A percentile compares a stretch with the other conserved stretches of the same genome.
Evolutionary conservation across 2,113 vertebrate species (phyloP).

Genomic region (Rhabdornis inornatus): DNA sequence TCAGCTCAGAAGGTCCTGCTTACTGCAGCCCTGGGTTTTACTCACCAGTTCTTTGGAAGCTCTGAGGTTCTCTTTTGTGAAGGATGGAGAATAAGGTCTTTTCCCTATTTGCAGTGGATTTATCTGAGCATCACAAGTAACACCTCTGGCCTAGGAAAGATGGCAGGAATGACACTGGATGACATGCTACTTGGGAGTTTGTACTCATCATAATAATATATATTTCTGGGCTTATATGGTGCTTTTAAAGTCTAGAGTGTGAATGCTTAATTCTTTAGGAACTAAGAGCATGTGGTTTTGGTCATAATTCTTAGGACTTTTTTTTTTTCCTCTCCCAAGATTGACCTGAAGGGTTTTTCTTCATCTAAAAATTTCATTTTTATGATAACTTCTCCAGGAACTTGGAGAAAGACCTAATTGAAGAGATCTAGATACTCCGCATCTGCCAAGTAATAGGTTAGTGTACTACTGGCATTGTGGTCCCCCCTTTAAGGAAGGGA

Average conservation of each 20-base stretch:
- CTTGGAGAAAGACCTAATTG: neutral
- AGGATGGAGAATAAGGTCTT: conserved; percentile 65
- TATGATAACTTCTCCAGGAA: neutral
- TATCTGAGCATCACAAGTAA: conserved; percentile 77
- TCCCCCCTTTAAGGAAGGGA: neutral
- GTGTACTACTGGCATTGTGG: neutral
- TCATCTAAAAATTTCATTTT: neutral
- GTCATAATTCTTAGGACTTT: accelerated
- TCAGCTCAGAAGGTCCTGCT: neutral
- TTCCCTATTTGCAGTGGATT: conserved; percentile 80
- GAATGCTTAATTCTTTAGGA: neutral
- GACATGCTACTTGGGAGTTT: neutral
- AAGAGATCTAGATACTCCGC: neutral
- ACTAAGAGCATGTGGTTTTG: neutral
- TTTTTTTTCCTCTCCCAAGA: neutral
- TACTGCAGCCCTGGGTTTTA: neutral
- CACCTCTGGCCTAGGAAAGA: conserved; percentile 72
- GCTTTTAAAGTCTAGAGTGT: neutral
- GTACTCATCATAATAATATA: neutral
- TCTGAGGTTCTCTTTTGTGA: conserved; percentile 80
- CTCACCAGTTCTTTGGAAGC: conserved; percentile 78
- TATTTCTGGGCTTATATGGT: neutral
- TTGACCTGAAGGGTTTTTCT: neutral
- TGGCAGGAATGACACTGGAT: neutral
- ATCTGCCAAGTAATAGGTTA: neutral